Evolutionary conservation across 2,113 vertebrate genomes (phyloP), one percentile per base, ranked within the genome.

Genomic region (Scytalopus superciliaris): DNA sequence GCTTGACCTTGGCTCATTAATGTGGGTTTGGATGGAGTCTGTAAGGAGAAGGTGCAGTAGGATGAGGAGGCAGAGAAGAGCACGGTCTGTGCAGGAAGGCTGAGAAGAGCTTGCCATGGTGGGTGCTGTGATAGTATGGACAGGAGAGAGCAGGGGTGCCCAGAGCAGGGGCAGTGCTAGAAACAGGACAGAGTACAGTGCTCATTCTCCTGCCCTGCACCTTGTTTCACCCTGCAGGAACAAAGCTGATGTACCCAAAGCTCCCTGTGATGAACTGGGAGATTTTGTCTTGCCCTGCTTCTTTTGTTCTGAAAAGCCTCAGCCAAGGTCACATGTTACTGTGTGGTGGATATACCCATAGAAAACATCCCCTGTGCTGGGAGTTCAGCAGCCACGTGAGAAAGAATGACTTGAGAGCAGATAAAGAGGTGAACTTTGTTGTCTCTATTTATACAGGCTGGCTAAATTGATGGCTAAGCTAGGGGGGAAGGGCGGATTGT

Each of bases 291-390:
- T 76, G 30, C 44, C 27, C 14, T 35, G 10, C 39, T 73, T 68
- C 14, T 37, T 47, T 62, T 49, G 69, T 39, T 7, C 19, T 22
- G 16, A 30, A 79, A 59, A 47, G 23, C 35, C 17, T 76, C 31
- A 60, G 31, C 42, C 1, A 3, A 80, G 31, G 19, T 79, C 2
- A 3, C 19, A 5, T 40, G 21, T 27, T 78, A n/a, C 37, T 50
- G 7, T 1, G 1, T 14, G 37, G 19, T 66, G 7, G n/a, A 19
- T 76, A 23, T 2, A 76, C 1, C 31, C 14, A 22, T 33, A 19
- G 6, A 56, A 63, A 73, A 37, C 23, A 15, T 15, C 40, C 16
- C 15, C 21, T 40, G 33, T 59, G 40, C n/a, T 33, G 12, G 52
- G 14, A 72, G 8, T 75, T 87, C 24, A 82, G 30, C 35, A 60